Base-by-base conservation (phyloP, 2,888 invertebrate genomes). In the Tenthredo notha region DNA sequence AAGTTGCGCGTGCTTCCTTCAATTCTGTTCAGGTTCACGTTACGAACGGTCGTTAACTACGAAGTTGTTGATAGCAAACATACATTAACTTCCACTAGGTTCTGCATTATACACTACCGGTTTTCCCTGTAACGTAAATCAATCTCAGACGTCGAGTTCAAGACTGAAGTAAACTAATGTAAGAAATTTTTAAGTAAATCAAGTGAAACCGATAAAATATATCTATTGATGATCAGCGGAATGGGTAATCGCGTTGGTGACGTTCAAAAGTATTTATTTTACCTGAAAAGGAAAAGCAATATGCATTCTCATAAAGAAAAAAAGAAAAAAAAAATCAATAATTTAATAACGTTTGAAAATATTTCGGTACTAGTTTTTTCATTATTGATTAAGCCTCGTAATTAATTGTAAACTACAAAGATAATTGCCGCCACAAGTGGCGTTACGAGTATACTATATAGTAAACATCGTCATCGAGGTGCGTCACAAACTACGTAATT, bases 401-500 rank as follows among this genome's bases (percentile, higher is more conserved):
- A 72, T 37, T 72, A 40, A 72, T 72, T 40, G n/a, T 72, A 9
- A 40, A 72, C 40, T n/a, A 40, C 70, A 37, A 72, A 40, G 70
- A 72, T 72, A 40, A 72, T 72, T 72, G 37, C 70, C 33, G 37
- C 70, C 70, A 40, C 37, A n/a, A 72, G 70, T 72, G n/a, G 40
- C 70, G 40, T 70, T 70, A n/a, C 70, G 70, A 33, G 12, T 37
- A 37, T 72, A 72, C 40, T 25, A 21, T 21, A 58, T 25, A 47
- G 58, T 21, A 0, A 61, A 61, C 61, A 3, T 61, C 61, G 25
- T 72, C 70, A 40, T 72, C 40, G 18, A 72, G 37, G 29, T 72
- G 37, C 70, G 40, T 72, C 70, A 72, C n/a, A 33, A 67, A n/a
- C 37, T 72, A 29, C 37, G 70, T 72, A 72, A 72, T 72, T 72